Conservation (phyloP, 2,888 invertebrate species). For the Nineta flava region DNA sequence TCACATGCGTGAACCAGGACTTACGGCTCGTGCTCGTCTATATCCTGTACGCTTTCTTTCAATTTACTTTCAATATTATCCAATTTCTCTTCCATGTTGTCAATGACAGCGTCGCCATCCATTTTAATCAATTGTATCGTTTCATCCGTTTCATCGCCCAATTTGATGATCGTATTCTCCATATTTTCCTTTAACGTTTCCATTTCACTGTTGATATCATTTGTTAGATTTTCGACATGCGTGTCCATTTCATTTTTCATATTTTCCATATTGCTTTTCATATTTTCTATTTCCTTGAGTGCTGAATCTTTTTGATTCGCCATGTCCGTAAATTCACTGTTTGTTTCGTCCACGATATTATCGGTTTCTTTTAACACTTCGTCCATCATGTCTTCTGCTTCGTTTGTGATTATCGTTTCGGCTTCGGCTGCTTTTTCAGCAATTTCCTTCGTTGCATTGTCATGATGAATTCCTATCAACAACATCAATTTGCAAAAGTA, state of each 20-base stretch:
- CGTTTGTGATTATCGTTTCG: conserved; percentile 3
- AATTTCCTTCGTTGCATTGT: background rate
- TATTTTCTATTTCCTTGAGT: conserved; percentile 3
- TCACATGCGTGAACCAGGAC: conserved; percentile 7
- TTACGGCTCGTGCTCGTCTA: conserved; percentile 7
- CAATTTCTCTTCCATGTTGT: conserved; percentile 17
- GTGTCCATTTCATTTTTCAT: conserved; percentile 17
- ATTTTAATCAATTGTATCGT: conserved; percentile 1
- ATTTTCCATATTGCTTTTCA: background rate
- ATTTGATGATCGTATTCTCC: background rate
- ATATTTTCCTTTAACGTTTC: background rate
- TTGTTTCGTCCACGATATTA: background rate
- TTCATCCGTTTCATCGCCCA: background rate
- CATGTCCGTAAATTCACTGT: background rate
- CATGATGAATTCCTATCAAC: conserved; percentile 10
- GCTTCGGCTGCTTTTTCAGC: conserved; percentile 3
- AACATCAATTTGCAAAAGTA: too few relatives aligned
- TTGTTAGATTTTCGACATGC: conserved; percentile 16
- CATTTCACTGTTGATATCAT: conserved; percentile 17
- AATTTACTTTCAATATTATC: conserved; percentile 20
- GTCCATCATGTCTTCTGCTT: conserved; percentile 5
- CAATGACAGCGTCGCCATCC: background rate
- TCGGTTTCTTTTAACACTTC: conserved; percentile 5
- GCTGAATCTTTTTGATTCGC: background rate
- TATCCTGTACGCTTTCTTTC: background rate